Percentiles rank a stretch among this genome's conserved stretches.
phyloP scores from a whole-genome alignment of 2,113 vertebrate species.

The Barnardius zonarius region DNA sequence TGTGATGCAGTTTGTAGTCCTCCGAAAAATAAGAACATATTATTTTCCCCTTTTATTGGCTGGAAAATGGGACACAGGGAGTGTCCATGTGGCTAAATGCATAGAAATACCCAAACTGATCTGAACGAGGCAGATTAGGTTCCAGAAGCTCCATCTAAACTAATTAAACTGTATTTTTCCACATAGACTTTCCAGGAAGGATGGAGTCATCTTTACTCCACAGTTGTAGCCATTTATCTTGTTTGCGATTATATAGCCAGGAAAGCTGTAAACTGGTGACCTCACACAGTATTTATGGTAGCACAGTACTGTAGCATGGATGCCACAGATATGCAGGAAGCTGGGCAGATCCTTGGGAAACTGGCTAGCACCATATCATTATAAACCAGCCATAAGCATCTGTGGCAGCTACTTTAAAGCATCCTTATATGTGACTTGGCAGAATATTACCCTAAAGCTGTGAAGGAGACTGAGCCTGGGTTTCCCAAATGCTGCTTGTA shows the following conservation, averaged over 20 bases:
- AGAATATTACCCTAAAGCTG: not conserved
- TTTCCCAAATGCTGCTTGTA: not conserved
- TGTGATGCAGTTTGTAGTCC: not conserved
- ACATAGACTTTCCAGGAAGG: not conserved
- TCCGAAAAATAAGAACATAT: not conserved
- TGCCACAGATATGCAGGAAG: not conserved
- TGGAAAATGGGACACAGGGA: not conserved
- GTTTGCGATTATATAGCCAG: not conserved
- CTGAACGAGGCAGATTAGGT: not conserved
- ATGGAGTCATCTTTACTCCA: not conserved
- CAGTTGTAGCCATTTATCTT: not conserved
- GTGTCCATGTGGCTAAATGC: not conserved
- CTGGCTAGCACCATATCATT: not conserved
- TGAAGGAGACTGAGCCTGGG: not conserved
- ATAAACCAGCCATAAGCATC: not conserved
- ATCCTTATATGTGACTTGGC: not conserved
- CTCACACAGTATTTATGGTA: not conserved
- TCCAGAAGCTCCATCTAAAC: not conserved
- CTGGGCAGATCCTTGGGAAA: not conserved
- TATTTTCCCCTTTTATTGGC: not conserved
- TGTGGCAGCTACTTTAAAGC: not conserved
- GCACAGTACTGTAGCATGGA: too few species aligned
- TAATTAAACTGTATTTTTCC: not conserved
- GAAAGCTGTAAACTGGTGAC: not conserved
- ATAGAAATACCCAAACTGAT: not conserved